Conservation (phyloP, 2,888 invertebrate species). For the Amorpha juglandis region DNA sequence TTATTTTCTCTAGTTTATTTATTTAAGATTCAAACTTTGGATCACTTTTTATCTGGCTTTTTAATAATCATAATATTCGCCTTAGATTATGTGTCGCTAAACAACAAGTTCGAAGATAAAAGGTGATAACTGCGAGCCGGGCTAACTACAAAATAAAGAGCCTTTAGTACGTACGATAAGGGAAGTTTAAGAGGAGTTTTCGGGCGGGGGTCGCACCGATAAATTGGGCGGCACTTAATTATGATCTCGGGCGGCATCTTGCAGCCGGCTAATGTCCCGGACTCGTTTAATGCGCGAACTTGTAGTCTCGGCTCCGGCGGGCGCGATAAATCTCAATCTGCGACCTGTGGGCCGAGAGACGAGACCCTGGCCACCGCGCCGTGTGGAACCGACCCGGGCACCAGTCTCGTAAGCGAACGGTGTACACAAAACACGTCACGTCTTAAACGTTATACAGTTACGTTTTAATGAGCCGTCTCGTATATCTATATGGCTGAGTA, state of each 20-base stretch:
- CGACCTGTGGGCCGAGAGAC: constrained; percentile 56
- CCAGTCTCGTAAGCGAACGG: neutral
- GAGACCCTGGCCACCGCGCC: constrained; percentile 39
- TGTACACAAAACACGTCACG: neutral
- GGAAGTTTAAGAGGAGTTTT: constrained; percentile 81
- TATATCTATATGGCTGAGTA: constrained; percentile 2
- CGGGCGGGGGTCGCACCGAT: constrained; percentile 81
- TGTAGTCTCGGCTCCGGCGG: constrained; percentile 79
- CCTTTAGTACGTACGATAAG: constrained; percentile 80
- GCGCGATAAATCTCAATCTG: constrained; percentile 82
- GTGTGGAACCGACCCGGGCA: constrained; percentile 1
- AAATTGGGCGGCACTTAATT: constrained; percentile 85
- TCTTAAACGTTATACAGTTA: constrained; percentile 12
- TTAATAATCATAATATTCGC: constrained; percentile 15
- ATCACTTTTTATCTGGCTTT: constrained; percentile 8
- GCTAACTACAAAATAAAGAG: constrained; percentile 83
- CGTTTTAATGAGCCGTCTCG: constrained; percentile 21
- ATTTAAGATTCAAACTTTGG: neutral
- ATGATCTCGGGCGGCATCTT: constrained; percentile 84
- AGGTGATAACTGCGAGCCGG: constrained; percentile 72
- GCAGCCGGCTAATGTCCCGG: constrained; percentile 83
- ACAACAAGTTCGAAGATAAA: constrained; percentile 62
- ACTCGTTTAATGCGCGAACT: constrained; percentile 84
- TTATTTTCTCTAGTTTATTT: constrained; percentile 2
- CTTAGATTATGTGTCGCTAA: constrained; percentile 36